Evolutionary conservation across 1,140 invertebrate genomes (phyloP).

Genomic region (Adelges cooleyi): DNA sequence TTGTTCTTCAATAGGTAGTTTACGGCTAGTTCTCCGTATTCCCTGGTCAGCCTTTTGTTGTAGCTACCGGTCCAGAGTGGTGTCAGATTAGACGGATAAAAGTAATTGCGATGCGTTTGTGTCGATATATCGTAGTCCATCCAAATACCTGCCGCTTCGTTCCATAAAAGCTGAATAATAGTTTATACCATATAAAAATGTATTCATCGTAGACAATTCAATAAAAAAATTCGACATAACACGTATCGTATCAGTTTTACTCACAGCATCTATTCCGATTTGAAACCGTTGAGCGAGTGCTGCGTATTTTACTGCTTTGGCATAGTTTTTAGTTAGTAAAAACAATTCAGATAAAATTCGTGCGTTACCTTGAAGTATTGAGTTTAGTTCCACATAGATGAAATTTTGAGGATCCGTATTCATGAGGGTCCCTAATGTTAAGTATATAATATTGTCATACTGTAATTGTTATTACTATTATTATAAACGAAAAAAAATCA

Average conservation of each 20-base stretch:
- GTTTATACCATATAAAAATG: neutral
- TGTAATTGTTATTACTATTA: neutral
- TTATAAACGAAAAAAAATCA: neutral
- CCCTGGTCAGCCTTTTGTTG: conserved; percentile 26
- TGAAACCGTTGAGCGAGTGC: conserved; percentile 39
- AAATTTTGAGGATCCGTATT: conserved; percentile 52
- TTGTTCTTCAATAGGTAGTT: conserved; percentile 9
- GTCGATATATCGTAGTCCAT: neutral
- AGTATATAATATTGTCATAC: neutral
- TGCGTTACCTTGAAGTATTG: conserved; percentile 57
- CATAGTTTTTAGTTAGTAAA: conserved; percentile 40
- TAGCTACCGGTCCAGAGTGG: conserved; percentile 56
- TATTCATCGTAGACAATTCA: neutral
- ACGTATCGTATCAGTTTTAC: conserved; percentile 6
- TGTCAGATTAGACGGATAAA: conserved; percentile 59
- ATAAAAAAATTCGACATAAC: neutral
- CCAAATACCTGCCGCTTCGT: conserved; percentile 55
- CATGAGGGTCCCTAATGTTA: conserved; percentile 40
- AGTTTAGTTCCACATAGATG: conserved; percentile 74
- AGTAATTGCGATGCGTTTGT: conserved; percentile 42
- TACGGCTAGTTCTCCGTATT: neutral
- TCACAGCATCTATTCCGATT: conserved; percentile 38
- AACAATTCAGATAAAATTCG: conserved; percentile 45
- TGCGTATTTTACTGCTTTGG: conserved; percentile 42
- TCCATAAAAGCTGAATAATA: conserved; percentile 52